Conservation (phyloP, 2,888 invertebrate genomes). For the Seira ritae region DNA sequence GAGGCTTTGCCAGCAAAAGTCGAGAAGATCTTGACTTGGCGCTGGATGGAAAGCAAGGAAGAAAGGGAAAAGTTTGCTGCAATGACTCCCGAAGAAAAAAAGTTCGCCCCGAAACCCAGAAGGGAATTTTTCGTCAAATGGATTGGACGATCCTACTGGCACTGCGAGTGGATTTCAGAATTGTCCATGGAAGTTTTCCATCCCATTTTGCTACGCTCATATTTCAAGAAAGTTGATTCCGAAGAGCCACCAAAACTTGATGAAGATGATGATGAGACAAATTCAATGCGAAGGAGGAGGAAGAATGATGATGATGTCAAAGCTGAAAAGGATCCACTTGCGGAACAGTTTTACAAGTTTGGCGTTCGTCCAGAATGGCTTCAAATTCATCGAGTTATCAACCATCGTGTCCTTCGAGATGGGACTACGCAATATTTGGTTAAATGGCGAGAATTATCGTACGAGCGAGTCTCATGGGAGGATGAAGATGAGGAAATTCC, state of each 20-base stretch:
- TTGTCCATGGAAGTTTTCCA: conserved; percentile 94
- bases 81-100: conserved; percentile 75
- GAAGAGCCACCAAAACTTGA: conserved; percentile 98
- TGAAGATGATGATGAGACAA: conserved; percentile 85
- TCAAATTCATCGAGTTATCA: conserved; percentile 95
- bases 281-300: conserved; percentile 82
- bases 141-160: conserved; percentile 98
- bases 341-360: conserved; percentile 84
- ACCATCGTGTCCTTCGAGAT: conserved; percentile 91
- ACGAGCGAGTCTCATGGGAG: conserved; percentile 99
- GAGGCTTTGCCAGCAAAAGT: conserved; percentile 81
- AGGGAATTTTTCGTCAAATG: conserved; percentile 99
- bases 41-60: conserved; percentile 81
- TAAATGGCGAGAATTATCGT: conserved; percentile 98
- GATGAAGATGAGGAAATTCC: conserved; percentile 92
- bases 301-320: too few relatives aligned
- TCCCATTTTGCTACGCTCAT: conserved; percentile 93
- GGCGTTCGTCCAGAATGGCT: conserved; percentile 99
- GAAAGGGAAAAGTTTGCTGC: conserved; percentile 74
- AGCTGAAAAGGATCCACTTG: conserved; percentile 81
- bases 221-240: conserved; percentile 96
- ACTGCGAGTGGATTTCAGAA: conserved; percentile 97
- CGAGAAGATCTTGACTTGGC: conserved; percentile 97
- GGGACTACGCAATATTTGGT: conserved; percentile 92
- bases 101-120: conserved; percentile 77